phyloP scores from a whole-genome alignment of 2,797 vertebrate species.

The Hippoglossus hippoglossus region DNA sequence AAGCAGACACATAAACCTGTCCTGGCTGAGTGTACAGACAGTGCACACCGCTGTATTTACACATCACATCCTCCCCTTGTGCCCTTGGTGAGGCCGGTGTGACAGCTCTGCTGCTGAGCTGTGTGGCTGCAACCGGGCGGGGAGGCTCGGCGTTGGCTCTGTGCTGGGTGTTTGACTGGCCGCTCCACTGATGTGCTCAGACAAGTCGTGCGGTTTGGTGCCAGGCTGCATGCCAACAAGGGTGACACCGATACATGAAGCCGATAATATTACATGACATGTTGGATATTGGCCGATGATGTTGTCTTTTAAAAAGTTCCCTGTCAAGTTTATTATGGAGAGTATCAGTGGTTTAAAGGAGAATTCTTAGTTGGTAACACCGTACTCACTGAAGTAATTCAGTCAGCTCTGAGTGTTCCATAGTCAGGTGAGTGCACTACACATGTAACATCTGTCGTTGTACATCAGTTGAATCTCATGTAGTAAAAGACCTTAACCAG shows the following conservation, averaged over 20 bases:
- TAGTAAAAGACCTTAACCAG: no score
- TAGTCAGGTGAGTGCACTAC: no score
- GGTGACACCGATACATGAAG: constrained; percentile 16
- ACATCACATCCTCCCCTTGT: constrained; percentile 17
- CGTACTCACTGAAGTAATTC: no score
- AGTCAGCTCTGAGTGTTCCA: no score
- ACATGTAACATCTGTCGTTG: no score
- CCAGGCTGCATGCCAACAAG: constrained; percentile 56
- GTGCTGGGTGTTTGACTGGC: constrained; percentile 54
- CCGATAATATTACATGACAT: not conserved
- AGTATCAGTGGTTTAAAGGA: not conserved
- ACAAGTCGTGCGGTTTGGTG: constrained; percentile 63
- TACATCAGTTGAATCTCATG: no score
- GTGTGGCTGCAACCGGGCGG: constrained; percentile 23
- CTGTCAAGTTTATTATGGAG: not conserved
- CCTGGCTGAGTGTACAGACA: not conserved
- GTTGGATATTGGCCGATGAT: not conserved
- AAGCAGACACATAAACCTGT: not conserved
- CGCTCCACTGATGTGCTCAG: constrained; percentile 71
- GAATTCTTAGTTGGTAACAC: no score
- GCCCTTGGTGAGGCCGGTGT: constrained; percentile 68
- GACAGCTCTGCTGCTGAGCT: constrained; percentile 58
- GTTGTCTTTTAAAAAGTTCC: not conserved
- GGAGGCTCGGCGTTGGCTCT: constrained; percentile 34
- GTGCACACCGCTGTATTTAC: not conserved